Evolutionary conservation across 2,888 invertebrate genomes (phyloP).

Genomic region (Folsomia manolachei): DNA sequence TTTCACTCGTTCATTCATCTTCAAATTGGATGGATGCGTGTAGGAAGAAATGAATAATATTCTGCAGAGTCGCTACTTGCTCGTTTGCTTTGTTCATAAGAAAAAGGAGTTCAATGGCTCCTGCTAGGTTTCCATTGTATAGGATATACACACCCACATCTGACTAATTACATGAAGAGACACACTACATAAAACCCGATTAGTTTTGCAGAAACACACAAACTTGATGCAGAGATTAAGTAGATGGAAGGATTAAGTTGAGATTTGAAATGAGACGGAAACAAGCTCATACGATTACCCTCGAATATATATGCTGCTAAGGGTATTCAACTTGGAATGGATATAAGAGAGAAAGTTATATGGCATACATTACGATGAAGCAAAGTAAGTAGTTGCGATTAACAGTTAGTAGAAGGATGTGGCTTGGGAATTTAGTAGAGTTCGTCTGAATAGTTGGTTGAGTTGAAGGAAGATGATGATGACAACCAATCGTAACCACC

Average conservation of each 20-base stretch:
- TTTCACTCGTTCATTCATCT: slow-evolving; percentile 8
- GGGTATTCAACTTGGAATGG: no score
- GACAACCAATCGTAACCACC: not conserved
- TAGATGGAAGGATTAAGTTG: not conserved
- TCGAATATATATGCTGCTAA: no score
- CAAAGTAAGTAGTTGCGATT: not conserved
- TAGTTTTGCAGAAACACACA: not conserved
- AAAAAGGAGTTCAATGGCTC: not conserved
- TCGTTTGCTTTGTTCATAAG: not conserved
- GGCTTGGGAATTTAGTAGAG: not conserved
- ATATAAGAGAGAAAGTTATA: not conserved
- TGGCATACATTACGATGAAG: not conserved
- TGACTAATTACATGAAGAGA: not conserved
- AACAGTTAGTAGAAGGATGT: not conserved
- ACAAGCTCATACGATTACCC: not conserved
- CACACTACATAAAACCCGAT: not conserved
- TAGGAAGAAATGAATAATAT: no score
- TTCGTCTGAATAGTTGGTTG: not conserved
- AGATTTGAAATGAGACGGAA: not conserved
- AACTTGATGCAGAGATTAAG: not conserved
- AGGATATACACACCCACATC: not conserved
- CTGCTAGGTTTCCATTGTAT: not conserved
- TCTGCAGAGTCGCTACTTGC: no score
- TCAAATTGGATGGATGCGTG: not conserved
- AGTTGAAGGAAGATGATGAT: not conserved